phyloP scores from a whole-genome alignment of 2,113 vertebrate genomes.

The Archilochus colubris region DNA sequence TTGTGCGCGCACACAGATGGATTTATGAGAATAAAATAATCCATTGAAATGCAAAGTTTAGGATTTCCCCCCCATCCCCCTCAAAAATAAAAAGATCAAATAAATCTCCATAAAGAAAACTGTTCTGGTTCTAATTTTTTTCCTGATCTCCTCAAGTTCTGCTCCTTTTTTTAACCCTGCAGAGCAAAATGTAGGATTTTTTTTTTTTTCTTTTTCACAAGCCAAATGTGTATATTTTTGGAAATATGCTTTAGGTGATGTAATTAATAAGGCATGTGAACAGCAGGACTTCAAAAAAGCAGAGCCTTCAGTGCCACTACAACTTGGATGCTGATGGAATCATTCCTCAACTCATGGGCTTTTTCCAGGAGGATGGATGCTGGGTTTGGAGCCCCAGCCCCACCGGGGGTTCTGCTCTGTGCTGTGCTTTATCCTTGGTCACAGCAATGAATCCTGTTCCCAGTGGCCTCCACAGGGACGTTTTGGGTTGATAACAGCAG shows the following conservation, averaged over 20 bases:
- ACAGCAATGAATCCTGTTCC: background rate
- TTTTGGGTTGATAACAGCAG: background rate
- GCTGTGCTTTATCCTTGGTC: rapidly evolving
- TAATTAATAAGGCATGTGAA: background rate
- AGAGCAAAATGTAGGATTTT: background rate
- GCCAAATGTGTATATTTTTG: background rate
- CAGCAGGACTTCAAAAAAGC: background rate
- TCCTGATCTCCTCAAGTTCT: background rate
- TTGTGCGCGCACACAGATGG: slow-evolving; percentile 58
- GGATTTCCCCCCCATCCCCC: slow-evolving; percentile 13
- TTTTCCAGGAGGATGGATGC: background rate
- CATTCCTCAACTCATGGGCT: background rate
- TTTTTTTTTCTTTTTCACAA: background rate
- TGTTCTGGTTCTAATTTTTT: background rate
- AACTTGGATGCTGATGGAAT: background rate
- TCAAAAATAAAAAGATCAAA: slow-evolving; percentile 41
- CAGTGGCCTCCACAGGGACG: background rate
- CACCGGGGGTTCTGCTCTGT: background rate
- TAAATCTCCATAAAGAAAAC: slow-evolving; percentile 46
- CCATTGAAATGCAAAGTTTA: slow-evolving; percentile 72
- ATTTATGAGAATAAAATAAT: slow-evolving; percentile 61
- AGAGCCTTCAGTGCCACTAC: background rate
- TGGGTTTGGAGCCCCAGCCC: background rate
- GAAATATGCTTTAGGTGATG: background rate
- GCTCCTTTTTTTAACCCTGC: background rate